A percentile compares a stretch with the other conserved stretches of the same genome.
phyloP scores from a whole-genome alignment of 2,797 vertebrate species.

The Sebastes cheni region DNA sequence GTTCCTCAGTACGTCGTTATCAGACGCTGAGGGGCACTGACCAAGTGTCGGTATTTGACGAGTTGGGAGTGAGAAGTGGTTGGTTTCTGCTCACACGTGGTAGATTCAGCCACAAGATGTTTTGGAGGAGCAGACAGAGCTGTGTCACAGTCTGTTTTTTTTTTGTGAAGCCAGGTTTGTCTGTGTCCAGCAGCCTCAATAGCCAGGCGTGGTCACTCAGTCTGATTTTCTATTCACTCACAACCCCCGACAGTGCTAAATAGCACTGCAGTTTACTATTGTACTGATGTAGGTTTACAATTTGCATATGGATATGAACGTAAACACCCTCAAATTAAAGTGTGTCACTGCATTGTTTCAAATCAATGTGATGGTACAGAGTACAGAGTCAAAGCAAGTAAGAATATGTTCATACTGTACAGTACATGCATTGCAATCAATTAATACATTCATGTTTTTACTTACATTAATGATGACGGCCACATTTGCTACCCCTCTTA shows the following conservation, averaged over 20 bases:
- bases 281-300: not conserved
- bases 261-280: not conserved
- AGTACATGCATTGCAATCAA: not conserved
- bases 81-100: not conserved
- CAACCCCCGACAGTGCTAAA: not conserved
- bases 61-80: not conserved
- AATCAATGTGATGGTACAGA: not conserved
- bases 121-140: not conserved
- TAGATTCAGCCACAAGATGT: not conserved
- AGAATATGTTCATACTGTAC: not conserved
- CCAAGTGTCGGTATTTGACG: not conserved
- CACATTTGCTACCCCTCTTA: constrained; percentile 93
- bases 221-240: not conserved
- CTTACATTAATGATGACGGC: constrained; percentile 98
- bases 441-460: constrained; percentile 34
- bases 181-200: not conserved
- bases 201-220: not conserved
- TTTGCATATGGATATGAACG: not conserved
- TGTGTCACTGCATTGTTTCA: not conserved
- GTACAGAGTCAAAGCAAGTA: not conserved
- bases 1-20: not conserved
- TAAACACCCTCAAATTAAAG: not conserved
- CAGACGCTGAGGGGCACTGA: not conserved
- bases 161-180: not conserved
- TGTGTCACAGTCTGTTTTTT: not conserved